Evolutionary conservation across 1,140 invertebrate genomes (phyloP), one percentile per base, ranked within the genome.

Genomic region (Augochlora pura): DNA sequence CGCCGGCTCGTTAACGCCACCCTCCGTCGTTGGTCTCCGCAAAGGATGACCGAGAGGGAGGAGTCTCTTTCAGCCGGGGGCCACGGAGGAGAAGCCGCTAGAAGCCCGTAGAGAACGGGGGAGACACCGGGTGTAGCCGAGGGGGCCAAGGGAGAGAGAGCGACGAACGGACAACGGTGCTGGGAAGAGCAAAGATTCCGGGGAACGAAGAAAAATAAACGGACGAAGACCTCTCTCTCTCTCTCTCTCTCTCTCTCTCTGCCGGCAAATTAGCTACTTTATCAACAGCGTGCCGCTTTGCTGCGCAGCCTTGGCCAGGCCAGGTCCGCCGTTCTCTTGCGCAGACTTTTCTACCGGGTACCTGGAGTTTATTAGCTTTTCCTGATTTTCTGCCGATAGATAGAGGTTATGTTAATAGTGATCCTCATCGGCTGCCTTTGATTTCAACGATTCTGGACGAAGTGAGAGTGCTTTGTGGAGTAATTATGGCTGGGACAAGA

Each of bases 1-100:
- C 83, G 82, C 82, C 78, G 83, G 59, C 82, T 85, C 78, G 82
- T 85, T 85, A 85, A 85, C 83, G 73, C 82, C 82, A 84, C 83
- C 82, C 82, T 84, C 78, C 81, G 63, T 57, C n/a, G n/a, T n/a
- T n/a, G 57, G 72, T 38, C 77, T 71, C 63, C 69, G 57, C 52
- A 27, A 49, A 62, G 57, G 75, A 62, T 64, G 68, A 62, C 54
- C 54, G 38, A 71, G 65, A 60, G 39, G 59, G 67, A 77, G 74
- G 65, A 39, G 68, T 52, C 79, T 52, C 79, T 77, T 72, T 77
- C 69, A 72, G 80, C 72, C 68, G 60, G 62, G 62, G 64, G 59
- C 27, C 69, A 32, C 49, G 16, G 42, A 67, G 77, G 27, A 82
- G 66, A 68, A 32, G 39, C 64, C 49, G 64, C 64, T 9, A 64